Conservation (phyloP, 2,888 invertebrate species). For the Hedychridium roseum region DNA sequence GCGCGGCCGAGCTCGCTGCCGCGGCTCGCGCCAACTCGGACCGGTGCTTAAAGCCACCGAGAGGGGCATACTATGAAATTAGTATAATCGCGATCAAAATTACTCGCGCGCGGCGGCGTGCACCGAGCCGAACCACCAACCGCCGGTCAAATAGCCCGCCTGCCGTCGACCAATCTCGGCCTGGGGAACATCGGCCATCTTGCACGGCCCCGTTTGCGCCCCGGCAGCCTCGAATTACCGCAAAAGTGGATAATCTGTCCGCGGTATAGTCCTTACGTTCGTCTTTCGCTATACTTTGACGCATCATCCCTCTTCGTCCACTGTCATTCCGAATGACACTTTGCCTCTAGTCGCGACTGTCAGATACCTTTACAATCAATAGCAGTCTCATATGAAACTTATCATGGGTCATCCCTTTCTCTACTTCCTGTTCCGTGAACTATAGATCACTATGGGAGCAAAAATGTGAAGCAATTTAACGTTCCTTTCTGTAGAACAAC, state of each 20-base stretch:
- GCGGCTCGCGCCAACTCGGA: slow-evolving; percentile 43
- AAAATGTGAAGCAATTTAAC: too few relatives aligned
- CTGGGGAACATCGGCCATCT: slow-evolving; percentile 44
- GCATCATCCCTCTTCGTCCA: too few relatives aligned
- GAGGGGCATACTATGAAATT: slow-evolving; percentile 54
- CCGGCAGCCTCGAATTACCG: slow-evolving; percentile 43
- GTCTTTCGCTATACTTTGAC: slow-evolving; percentile 15
- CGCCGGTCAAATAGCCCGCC: slow-evolving; percentile 53
- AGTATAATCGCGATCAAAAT: slow-evolving; percentile 59
- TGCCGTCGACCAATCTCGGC: slow-evolving; percentile 46
- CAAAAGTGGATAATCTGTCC: slow-evolving; percentile 47
- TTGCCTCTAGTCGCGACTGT: too few relatives aligned
- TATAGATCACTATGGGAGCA: too few relatives aligned
- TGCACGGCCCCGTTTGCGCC: slow-evolving; percentile 45
- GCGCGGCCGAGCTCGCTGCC: slow-evolving; percentile 6
- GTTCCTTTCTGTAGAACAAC: too few relatives aligned
- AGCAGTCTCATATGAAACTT: too few relatives aligned
- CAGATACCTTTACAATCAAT: too few relatives aligned
- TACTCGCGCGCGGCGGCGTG: slow-evolving; percentile 47
- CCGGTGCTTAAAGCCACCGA: slow-evolving; percentile 45
- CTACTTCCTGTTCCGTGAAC: slow-evolving; percentile 17
- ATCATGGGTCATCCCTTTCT: slow-evolving; percentile 21
- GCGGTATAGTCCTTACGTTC: neutral
- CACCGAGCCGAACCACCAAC: slow-evolving; percentile 55
- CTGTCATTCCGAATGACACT: too few relatives aligned